Evolutionary conservation across 1,140 invertebrate genomes (phyloP), one percentile per base, ranked within the genome.

Genomic region (Drosophila watanabei): DNA sequence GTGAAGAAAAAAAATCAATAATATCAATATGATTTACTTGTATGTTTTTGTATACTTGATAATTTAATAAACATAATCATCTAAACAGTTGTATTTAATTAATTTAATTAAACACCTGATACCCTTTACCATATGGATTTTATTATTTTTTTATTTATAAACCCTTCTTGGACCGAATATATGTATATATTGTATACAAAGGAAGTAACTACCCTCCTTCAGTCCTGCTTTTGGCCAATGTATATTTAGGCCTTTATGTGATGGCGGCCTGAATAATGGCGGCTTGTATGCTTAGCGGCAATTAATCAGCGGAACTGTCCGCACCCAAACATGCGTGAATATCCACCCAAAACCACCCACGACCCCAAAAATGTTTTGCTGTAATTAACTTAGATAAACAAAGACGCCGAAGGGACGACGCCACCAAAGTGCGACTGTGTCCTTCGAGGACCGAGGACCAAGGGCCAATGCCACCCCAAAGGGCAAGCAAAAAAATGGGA

Each of bases 301-400:
- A 89, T 89, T 89, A 89, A 89, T 89, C 85, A 90, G 85, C 85
- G 85, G 78, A 85, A 90, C 85, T 88, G 85, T 89, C 86, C 86
- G 86, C 85, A 84, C 86, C 78, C 82, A 78, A 82, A 89, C 81
- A 89, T 88, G 84, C 84, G 84, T 87, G 82, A 88, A 86, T 66
- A 61, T 37, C 68, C 68, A 5, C 24, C 24, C 24, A 3, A 59
- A 41, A 13, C 45, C 54, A 24, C 77, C 60, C 57, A 77, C 62
- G 86, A 85, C 63, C 82, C 86, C 82, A 82, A 89, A 84, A 89
- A 89, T 89, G 85, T 89, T 89, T 89, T 90, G 82, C 75, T 89
- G 86, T 89, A 89, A 89, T 89, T 89, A 90, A 89, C 85, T 89
- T 90, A 90, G 86, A 89, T 90, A 89, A 89, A 89, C 85, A 89